phyloP scores from a whole-genome alignment of 2,888 invertebrate species.

The Nephrotoma appendiculata region DNA sequence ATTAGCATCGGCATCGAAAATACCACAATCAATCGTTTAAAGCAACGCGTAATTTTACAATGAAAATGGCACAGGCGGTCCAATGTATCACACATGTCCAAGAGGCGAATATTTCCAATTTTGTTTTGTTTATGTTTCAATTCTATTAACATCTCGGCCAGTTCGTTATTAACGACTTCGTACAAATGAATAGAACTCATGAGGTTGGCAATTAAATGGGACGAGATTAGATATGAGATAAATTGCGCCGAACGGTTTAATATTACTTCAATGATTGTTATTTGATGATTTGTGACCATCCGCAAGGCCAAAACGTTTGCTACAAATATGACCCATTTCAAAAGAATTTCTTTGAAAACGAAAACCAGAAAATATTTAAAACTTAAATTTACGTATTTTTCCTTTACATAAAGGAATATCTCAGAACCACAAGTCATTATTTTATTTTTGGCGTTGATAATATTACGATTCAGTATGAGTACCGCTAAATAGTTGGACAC shows the following conservation, averaged over 20 bases:
- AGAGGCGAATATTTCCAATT: not conserved
- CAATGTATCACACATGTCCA: not conserved
- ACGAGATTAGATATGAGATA: not conserved
- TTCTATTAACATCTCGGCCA: not conserved
- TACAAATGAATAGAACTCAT: not conserved
- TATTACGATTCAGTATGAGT: not conserved
- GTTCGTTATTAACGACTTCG: not conserved
- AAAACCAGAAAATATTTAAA: not conserved
- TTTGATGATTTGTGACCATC: not conserved
- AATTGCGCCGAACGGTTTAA: not conserved
- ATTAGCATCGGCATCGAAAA: not conserved
- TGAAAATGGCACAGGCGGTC: not conserved
- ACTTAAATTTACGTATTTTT: not conserved
- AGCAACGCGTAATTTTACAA: not conserved
- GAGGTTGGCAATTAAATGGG: not conserved
- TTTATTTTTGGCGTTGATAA: not conserved
- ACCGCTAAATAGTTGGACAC: not conserved
- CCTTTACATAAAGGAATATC: not conserved
- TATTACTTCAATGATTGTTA: not conserved
- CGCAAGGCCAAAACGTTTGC: not conserved
- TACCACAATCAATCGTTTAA: not conserved
- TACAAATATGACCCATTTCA: not conserved
- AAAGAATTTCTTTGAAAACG: not conserved
- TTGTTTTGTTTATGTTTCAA: not conserved
- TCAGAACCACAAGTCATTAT: not conserved